Conservation (phyloP, 2,888 invertebrate species). For the Agrilus cyanescens region DNA sequence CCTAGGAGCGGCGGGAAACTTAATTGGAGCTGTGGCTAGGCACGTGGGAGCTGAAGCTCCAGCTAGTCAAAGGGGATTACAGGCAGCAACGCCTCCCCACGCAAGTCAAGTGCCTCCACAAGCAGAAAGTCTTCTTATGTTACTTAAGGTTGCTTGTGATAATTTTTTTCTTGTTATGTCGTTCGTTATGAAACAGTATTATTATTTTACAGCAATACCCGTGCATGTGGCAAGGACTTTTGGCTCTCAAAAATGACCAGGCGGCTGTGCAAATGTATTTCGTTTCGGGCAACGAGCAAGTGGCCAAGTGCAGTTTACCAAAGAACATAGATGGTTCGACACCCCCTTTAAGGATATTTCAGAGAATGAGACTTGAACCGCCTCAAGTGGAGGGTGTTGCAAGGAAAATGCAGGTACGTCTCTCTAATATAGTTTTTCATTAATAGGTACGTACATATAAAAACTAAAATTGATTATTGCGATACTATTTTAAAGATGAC, state of each 20-base stretch:
- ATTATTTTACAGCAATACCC: conserved; percentile 67
- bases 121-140: conserved; percentile 69
- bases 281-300: conserved; percentile 84
- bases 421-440: neutral
- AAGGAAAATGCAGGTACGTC: conserved; percentile 83
- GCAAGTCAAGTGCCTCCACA: conserved; percentile 71
- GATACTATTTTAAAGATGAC: too few species aligned
- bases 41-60: conserved; percentile 41
- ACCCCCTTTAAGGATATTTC: conserved; percentile 83
- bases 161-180: neutral
- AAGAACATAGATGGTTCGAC: conserved; percentile 73
- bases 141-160: conserved; percentile 48
- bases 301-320: conserved; percentile 81
- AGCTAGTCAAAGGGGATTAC: conserved; percentile 40
- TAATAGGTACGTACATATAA: too few species aligned
- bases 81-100: conserved; percentile 53
- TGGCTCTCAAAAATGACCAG: conserved; percentile 92
- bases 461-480: too few species aligned
- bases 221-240: conserved; percentile 93
- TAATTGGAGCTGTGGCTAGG: conserved; percentile 32
- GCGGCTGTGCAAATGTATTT: conserved; percentile 99
- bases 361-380: conserved; percentile 94
- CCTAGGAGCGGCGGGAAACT: conserved; percentile 34
- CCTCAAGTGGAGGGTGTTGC: conserved; percentile 92
- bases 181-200: neutral